phyloP scores from a whole-genome alignment of 1,140 invertebrate genomes.

The Drosophila athabasca region DNA sequence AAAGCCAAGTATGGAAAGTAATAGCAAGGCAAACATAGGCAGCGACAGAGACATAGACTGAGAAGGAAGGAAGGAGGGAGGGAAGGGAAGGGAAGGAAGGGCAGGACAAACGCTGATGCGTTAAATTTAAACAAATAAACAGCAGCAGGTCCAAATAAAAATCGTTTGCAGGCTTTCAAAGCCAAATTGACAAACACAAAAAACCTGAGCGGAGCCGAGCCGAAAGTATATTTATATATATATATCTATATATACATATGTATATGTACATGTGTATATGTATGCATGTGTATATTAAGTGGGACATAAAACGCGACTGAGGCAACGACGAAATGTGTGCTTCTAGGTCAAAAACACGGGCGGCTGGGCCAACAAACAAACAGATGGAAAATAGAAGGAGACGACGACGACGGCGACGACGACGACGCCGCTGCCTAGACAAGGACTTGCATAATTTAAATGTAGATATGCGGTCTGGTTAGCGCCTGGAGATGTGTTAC shows the following conservation, averaged over 20 bases:
- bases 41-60: background rate
- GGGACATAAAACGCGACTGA: conserved; percentile 57
- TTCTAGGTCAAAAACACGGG: conserved; percentile 76
- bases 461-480: conserved; percentile 76
- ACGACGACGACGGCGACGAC: conserved; percentile 10
- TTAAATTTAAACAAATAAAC: conserved; percentile 82
- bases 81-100: background rate
- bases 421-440: conserved; percentile 61
- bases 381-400: conserved; percentile 49
- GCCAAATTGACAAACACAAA: conserved; percentile 55
- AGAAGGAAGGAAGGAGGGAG: background rate
- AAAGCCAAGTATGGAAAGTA: conserved; percentile 39
- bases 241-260: background rate
- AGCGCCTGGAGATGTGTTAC: conserved; percentile 70
- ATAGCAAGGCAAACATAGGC: conserved; percentile 27
- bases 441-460: conserved; percentile 82
- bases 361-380: conserved; percentile 53
- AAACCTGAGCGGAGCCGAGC: conserved; percentile 29
- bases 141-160: conserved; percentile 74
- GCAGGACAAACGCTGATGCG: conserved; percentile 45
- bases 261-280: background rate
- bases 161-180: conserved; percentile 48
- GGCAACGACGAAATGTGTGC: conserved; percentile 65
- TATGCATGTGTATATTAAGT: conserved; percentile 41
- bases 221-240: conserved; percentile 10